Evolutionary conservation across 23 tunicate species (phyloP), one percentile per base, ranked within the genome.

Genomic region (Clavelina lepadiformis): DNA sequence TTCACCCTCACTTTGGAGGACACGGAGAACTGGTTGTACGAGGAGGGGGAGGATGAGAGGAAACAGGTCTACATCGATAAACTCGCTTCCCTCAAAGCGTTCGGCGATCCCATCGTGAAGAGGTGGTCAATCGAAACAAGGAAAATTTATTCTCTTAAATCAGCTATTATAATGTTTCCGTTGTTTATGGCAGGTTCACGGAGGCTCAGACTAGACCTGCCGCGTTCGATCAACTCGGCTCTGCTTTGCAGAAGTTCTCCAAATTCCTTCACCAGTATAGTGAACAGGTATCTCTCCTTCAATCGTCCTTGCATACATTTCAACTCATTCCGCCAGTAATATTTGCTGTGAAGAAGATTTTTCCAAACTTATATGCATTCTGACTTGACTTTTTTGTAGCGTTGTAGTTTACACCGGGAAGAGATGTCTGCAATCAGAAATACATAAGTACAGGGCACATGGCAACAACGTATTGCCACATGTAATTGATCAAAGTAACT

Each of bases 21-120:
- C 3, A 88, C 96, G 30, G 96, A 88, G 67, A 63, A 88, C 46
- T 88, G 96, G 96, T 69, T 88, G 54, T 88, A 88, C 36, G 96
- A 88, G 38, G 96, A 88, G 8, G 96, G 96, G 4, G 96, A 88
- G 68, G 67, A 88, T 53, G 78, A 88, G 38, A 67, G 54, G 50
- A 88, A 80, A 37, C 63, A 69, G 8, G 96, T 88, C 35, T 88
- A 88, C 38, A 33, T 58, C 22, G 58, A 73, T 5, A 74, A 45
- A 30, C 55, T 88, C 38, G 80, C 66, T 22, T 63, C 67, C 18
- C 67, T 88, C 13, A 83, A 76, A 56, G 45, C 51, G 32, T 28
- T 52, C 26, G 96, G 96, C 7, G 87, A 88, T 65, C 88, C 88
- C 1, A 61, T 88, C 32, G 74, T 79, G 20, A 46, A 78, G 34